Evolutionary conservation across 2,113 vertebrate species (phyloP).

Genomic region (Apistogramma diplotaenia): DNA sequence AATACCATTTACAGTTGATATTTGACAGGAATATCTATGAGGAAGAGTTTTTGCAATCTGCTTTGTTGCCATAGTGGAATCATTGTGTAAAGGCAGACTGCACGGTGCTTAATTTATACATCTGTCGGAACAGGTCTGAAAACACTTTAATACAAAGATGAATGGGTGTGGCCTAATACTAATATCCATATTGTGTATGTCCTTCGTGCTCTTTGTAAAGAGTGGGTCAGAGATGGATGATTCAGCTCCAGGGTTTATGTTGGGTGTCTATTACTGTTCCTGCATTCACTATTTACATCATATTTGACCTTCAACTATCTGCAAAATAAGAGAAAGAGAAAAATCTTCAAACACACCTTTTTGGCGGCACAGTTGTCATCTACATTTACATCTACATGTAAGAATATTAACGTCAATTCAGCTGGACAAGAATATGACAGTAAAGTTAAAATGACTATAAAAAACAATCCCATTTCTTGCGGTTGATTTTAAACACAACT

Average conservation of each 20-base stretch:
- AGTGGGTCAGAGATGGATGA: neutral
- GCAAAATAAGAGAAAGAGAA: too few relatives aligned
- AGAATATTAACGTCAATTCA: too few relatives aligned
- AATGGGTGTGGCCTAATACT: neutral
- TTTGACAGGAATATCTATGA: neutral
- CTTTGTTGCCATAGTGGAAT: neutral
- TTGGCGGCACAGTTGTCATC: too few relatives aligned
- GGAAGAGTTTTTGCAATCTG: neutral
- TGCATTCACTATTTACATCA: too few relatives aligned
- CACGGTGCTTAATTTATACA: neutral
- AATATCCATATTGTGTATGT: neutral
- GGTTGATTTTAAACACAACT: too few relatives aligned
- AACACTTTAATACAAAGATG: neutral
- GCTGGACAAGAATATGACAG: too few relatives aligned
- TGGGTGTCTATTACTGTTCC: too few relatives aligned
- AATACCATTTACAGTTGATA: neutral
- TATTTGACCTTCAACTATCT: too few relatives aligned
- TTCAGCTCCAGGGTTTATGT: neutral
- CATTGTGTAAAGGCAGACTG: neutral
- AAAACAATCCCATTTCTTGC: too few relatives aligned
- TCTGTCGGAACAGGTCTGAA: neutral
- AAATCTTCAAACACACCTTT: too few relatives aligned
- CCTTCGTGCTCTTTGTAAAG: neutral
- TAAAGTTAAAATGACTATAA: neutral
- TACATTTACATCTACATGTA: too few relatives aligned